Evolutionary conservation across 2,888 invertebrate species (phyloP).

Genomic region (Lymantria dispar): DNA sequence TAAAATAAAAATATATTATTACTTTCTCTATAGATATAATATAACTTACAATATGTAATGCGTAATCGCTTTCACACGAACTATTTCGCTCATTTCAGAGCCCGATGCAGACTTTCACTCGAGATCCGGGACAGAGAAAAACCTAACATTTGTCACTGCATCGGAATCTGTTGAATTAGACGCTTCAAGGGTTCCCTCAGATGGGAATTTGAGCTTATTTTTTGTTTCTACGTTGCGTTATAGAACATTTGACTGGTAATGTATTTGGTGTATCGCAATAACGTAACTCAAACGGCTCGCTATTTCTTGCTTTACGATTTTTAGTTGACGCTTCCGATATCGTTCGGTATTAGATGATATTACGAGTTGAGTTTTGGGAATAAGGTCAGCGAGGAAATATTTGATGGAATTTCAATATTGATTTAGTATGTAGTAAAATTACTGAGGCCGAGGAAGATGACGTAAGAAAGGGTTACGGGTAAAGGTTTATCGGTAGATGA

Average conservation of each 20-base stretch:
- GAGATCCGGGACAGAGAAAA: conserved; percentile 55
- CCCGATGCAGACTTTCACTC: conserved; percentile 39
- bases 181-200: conserved; percentile 55
- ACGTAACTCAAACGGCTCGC: conserved; percentile 28
- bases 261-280: conserved; percentile 34
- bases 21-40: too few species aligned
- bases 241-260: conserved; percentile 41
- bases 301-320: conserved; percentile 30
- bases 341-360: conserved; percentile 19
- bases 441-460: background rate
- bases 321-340: conserved; percentile 26
- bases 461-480: background rate
- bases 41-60: background rate
- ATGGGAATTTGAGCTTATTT: conserved; percentile 56
- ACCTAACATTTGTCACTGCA: conserved; percentile 80
- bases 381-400: conserved; percentile 2
- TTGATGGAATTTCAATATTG: conserved; percentile 4
- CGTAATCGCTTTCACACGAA: background rate
- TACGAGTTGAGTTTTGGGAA: conserved; percentile 9
- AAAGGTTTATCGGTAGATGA: background rate
- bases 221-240: conserved; percentile 53
- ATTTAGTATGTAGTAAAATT: conserved; percentile 8
- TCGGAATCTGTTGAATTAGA: conserved; percentile 78
- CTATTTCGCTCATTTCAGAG: conserved; percentile 20
- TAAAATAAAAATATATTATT: too few species aligned